Evolutionary conservation across 2,888 invertebrate species (phyloP).

Genomic region (Automeris io): DNA sequence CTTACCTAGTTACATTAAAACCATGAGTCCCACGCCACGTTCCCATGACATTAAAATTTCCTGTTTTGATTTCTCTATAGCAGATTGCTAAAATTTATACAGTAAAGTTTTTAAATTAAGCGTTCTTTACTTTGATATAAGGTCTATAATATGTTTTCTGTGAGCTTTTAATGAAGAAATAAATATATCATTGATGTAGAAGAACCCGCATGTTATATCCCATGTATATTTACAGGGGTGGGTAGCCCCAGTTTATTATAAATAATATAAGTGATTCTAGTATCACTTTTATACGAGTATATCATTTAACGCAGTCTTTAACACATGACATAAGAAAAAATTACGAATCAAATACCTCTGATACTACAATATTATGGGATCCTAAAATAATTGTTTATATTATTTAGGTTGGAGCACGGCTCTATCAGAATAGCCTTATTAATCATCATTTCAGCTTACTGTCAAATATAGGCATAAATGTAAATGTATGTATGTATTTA

Average conservation of each 20-base stretch:
- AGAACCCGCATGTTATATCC: slow-evolving; percentile 61
- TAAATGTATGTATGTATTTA: too few relatives aligned
- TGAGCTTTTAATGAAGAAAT: slow-evolving; percentile 23
- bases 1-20: slow-evolving; percentile 20
- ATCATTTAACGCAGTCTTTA: too few relatives aligned
- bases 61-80: slow-evolving; percentile 62
- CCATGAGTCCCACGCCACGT: slow-evolving; percentile 46
- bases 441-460: too few relatives aligned
- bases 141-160: slow-evolving; percentile 17
- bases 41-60: slow-evolving; percentile 66
- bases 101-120: slow-evolving; percentile 11
- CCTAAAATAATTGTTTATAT: too few relatives aligned
- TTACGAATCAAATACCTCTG: too few relatives aligned
- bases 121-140: slow-evolving; percentile 13
- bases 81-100: slow-evolving; percentile 45
- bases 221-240: slow-evolving; percentile 48
- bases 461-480: too few relatives aligned
- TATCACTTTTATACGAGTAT: too few relatives aligned
- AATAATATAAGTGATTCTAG: too few relatives aligned
- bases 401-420: too few relatives aligned
- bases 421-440: too few relatives aligned
- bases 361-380: too few relatives aligned
- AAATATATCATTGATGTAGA: slow-evolving; percentile 33
- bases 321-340: too few relatives aligned
- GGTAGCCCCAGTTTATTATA: slow-evolving; percentile 43